A percentile compares a stretch with the other conserved stretches of the same genome.
These are phyloP conservation scores for Ornithoptera alexandrae DNA, from an alignment of 2,888 invertebrate genomes.

Conservation along the genomic window DNA sequence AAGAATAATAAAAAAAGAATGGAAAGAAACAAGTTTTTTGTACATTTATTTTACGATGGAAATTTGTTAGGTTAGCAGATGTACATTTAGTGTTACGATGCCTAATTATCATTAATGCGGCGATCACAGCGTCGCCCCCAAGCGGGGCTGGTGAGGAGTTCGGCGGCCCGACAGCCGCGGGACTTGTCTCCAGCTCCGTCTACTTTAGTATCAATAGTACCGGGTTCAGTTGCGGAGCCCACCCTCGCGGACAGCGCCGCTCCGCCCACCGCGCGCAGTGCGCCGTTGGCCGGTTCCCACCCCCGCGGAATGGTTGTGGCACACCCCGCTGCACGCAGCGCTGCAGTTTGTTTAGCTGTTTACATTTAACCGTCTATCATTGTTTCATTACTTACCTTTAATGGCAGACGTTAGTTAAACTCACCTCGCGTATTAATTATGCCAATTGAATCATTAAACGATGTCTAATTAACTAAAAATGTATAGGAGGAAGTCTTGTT, in stretches of 20 bases:
- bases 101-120: slow-evolving; percentile 60
- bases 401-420: neutral
- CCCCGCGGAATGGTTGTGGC: slow-evolving; percentile 61
- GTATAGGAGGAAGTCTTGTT: too few relatives aligned
- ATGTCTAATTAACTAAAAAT: too few relatives aligned
- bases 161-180: slow-evolving; percentile 28
- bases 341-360: slow-evolving; percentile 67
- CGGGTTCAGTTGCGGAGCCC: slow-evolving; percentile 59
- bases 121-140: slow-evolving; percentile 31
- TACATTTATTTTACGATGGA: slow-evolving; percentile 71
- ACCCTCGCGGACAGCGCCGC: slow-evolving; percentile 37
- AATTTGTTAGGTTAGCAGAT: slow-evolving; percentile 76
- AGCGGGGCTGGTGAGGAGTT: slow-evolving; percentile 34
- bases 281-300: slow-evolving; percentile 63
- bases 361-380: slow-evolving; percentile 53
- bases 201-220: slow-evolving; percentile 70
- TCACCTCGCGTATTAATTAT: too few relatives aligned
- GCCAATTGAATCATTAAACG: too few relatives aligned
- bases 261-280: slow-evolving; percentile 47
- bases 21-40: slow-evolving; percentile 50
- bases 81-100: slow-evolving; percentile 65
- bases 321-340: slow-evolving; percentile 34
- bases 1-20: too few relatives aligned
- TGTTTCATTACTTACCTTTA: slow-evolving; percentile 60
- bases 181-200: slow-evolving; percentile 45